phyloP scores from a whole-genome alignment of 37 sponge, comb jelly and placozoan genomes.

The Halichondria panicea region DNA sequence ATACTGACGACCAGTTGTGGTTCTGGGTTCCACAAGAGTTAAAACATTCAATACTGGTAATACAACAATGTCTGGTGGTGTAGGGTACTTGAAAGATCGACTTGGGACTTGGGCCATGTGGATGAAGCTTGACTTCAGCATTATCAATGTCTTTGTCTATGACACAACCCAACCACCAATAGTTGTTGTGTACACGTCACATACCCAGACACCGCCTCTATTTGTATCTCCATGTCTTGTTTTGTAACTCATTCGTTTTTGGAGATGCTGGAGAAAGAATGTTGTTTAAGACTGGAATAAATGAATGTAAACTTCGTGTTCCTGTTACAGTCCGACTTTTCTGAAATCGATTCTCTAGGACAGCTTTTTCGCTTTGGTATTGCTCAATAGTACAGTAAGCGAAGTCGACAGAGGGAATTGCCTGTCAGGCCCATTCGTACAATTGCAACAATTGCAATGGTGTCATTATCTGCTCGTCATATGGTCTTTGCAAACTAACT shows the following conservation, averaged over 20 bases:
- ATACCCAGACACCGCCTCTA: constrained; percentile 17
- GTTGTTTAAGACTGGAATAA: constrained; percentile 19
- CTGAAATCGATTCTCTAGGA: constrained; percentile 37
- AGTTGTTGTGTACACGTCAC: constrained; percentile 19
- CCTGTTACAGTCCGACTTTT: constrained; percentile 39
- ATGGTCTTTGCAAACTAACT: constrained; percentile 45
- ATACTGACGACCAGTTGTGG: constrained; percentile 23
- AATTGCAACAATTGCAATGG: constrained; percentile 38
- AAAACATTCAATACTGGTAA: not conserved
- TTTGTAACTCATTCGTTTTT: constrained; percentile 21
- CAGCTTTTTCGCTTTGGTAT: constrained; percentile 6
- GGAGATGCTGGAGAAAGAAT: constrained; percentile 16
- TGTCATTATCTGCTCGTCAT: constrained; percentile 48
- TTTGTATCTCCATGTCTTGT: constrained; percentile 1
- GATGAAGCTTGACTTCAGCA: constrained; percentile 23
- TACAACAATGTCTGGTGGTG: constrained; percentile 9
- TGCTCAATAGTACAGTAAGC: constrained; percentile 16
- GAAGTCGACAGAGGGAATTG: constrained; percentile 17
- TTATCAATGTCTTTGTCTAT: constrained; percentile 3
- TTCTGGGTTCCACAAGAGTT: constrained; percentile 18
- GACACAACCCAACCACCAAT: constrained; percentile 28
- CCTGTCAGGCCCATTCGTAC: constrained; percentile 31
- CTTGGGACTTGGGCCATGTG: constrained; percentile 32
- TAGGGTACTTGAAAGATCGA: constrained; percentile 34
- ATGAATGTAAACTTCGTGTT: constrained; percentile 36